phyloP scores from a whole-genome alignment of 2,797 vertebrate species.

The Morus bassanus region DNA sequence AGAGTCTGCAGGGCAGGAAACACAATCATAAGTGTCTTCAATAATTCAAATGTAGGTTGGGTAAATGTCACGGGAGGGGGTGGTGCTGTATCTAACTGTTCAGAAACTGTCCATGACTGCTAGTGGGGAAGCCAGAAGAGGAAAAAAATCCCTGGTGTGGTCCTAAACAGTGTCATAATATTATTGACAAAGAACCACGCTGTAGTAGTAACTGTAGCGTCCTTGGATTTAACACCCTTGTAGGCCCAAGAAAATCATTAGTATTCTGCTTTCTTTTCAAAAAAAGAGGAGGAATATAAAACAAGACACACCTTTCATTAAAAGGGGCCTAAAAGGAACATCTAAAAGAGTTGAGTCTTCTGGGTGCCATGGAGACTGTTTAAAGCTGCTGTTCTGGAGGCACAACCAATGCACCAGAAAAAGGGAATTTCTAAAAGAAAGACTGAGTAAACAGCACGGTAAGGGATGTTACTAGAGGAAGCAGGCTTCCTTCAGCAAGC shows the following conservation, averaged over 20 bases:
- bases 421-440: not conserved
- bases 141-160: not conserved
- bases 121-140: not conserved
- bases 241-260: not conserved
- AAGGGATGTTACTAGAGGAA: not conserved
- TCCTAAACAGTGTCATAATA: not conserved
- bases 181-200: not conserved
- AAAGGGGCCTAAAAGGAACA: not conserved
- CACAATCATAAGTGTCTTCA: not conserved
- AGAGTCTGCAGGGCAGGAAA: not conserved
- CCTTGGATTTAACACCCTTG: not conserved
- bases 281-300: not conserved
- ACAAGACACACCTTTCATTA: not conserved
- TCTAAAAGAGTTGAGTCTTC: not conserved
- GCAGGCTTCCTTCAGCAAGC: not conserved
- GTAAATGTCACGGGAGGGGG: not conserved
- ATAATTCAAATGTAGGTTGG: not conserved
- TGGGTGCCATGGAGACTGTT: not conserved
- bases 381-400: not conserved
- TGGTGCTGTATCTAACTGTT: not conserved
- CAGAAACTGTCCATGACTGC: not conserved
- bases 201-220: not conserved
- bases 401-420: not conserved
- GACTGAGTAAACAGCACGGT: not conserved
- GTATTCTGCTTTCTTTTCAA: not conserved